Evolutionary conservation across 2,797 vertebrate genomes (phyloP).

Genomic region (Scarus forsteni): DNA sequence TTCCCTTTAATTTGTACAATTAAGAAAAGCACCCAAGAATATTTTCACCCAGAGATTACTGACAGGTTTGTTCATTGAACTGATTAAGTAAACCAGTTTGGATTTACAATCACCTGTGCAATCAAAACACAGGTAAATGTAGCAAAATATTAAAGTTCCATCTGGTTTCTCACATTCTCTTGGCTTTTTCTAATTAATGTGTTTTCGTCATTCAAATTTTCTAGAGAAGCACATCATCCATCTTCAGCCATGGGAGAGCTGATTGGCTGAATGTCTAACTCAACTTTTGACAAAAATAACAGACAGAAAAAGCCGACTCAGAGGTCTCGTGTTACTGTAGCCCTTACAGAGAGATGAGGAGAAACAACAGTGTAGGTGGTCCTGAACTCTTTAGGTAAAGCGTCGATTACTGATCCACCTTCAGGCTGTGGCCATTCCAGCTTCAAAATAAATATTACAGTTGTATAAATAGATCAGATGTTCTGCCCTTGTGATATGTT

Average conservation of each 20-base stretch:
- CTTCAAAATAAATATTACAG: constrained; percentile 61
- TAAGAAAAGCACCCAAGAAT: not conserved
- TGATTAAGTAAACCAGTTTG: constrained; percentile 13
- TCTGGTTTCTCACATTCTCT: constrained; percentile 30
- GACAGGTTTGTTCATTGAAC: constrained; percentile 10
- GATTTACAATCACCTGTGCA: constrained; percentile 8
- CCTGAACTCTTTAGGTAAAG: constrained; percentile 29
- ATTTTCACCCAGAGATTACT: constrained; percentile 7
- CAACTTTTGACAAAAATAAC: constrained; percentile 2
- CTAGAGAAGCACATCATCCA: constrained; percentile 23
- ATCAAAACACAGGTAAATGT: constrained; percentile 9
- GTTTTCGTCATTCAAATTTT: constrained; percentile 34
- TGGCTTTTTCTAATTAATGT: constrained; percentile 34
- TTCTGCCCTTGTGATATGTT: constrained; percentile 26
- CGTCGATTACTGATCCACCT: constrained; percentile 14
- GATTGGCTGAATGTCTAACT: constrained; percentile 18
- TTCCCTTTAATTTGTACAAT: not conserved
- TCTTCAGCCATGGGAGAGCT: constrained; percentile 28
- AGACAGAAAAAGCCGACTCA: constrained; percentile 20
- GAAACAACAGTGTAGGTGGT: constrained; percentile 32
- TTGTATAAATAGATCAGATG: constrained; percentile 55
- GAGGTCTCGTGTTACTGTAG: constrained; percentile 43
- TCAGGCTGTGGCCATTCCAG: constrained; percentile 27
- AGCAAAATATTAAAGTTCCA: constrained; percentile 14
- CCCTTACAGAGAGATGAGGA: constrained; percentile 62